Evolutionary conservation across 2,797 vertebrate genomes (phyloP).

Genomic region (Lacerta agilis): DNA sequence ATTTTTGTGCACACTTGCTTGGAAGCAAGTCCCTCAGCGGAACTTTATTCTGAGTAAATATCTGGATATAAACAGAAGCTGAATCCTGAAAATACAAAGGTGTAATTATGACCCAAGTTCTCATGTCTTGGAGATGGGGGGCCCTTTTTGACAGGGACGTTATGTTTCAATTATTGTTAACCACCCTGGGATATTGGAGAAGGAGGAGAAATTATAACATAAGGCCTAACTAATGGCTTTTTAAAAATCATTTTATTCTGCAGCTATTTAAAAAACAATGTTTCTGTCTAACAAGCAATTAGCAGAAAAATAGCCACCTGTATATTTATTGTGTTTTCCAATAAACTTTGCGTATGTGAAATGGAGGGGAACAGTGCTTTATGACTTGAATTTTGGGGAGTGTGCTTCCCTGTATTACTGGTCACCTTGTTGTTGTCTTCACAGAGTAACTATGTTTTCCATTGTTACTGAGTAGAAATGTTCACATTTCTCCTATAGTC

Average conservation of each 20-base stretch:
- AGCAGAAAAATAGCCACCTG: background rate
- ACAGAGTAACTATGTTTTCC: background rate
- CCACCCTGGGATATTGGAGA: no score
- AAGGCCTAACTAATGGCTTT: background rate
- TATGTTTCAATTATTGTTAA: no score
- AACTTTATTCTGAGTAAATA: background rate
- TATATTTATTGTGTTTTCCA: background rate
- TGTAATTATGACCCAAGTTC: no score
- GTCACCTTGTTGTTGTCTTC: conserved; percentile 8
- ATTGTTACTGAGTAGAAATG: background rate
- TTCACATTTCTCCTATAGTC: conserved; percentile 4
- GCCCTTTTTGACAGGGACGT: no score
- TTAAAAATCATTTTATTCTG: conserved; percentile 9
- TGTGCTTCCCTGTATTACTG: background rate
- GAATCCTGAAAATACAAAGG: no score
- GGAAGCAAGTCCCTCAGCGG: background rate
- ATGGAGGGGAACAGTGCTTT: background rate
- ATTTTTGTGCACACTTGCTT: background rate
- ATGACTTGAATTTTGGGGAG: background rate
- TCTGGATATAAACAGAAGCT: no score
- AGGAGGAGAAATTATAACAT: background rate
- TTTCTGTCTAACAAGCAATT: conserved; percentile 8
- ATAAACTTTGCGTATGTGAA: background rate
- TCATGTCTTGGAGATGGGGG: no score
- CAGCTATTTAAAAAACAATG: background rate